Conservation (phyloP, 2,113 vertebrate genomes). For the Todiramphus saurophagus region DNA sequence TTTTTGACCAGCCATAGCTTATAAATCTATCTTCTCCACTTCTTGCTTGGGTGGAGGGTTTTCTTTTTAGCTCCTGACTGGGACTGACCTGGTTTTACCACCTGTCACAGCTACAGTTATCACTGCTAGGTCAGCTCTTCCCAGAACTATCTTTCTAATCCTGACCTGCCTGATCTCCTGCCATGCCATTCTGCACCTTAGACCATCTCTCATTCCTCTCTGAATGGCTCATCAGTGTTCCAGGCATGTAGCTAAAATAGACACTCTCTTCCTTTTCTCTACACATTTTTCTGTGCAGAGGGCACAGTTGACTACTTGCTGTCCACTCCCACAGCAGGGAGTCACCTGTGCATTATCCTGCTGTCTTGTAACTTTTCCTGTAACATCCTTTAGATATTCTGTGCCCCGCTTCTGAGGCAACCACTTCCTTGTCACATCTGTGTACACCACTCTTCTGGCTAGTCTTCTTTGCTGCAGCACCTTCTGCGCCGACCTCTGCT, state of each 20-base stretch:
- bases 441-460: neutral
- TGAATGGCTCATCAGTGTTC: neutral
- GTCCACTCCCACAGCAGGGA: neutral
- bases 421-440: neutral
- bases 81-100: neutral
- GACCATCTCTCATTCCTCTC: neutral
- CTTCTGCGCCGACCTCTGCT: accelerated
- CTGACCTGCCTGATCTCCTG: neutral
- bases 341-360: neutral
- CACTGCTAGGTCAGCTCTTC: neutral
- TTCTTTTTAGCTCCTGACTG: neutral
- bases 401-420: neutral
- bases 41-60: neutral
- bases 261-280: neutral
- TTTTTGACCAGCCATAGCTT: neutral
- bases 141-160: neutral
- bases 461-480: neutral
- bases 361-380: neutral
- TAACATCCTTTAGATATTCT: neutral
- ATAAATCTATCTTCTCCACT: neutral
- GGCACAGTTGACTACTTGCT: neutral
- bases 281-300: neutral
- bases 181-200: neutral
- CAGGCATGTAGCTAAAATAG: neutral
- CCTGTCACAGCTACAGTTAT: neutral